Percentiles rank a stretch among this genome's conserved stretches.
Conservation (phyloP, 2,797 vertebrate genomes). For the Propithecus perrieri region DNA sequence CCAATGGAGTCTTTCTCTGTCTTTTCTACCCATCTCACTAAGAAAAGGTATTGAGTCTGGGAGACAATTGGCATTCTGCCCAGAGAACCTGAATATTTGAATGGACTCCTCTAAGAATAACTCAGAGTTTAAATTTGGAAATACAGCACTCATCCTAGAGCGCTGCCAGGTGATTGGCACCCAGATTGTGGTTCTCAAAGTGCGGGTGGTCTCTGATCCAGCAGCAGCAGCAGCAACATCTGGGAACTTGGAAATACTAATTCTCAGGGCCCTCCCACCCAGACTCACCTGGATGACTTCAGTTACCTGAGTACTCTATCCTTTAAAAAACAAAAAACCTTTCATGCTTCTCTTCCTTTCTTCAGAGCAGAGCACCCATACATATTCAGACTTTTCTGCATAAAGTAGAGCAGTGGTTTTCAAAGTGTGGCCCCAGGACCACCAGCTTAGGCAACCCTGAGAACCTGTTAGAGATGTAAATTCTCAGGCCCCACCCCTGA, state of each 20-base stretch:
- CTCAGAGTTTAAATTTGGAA: slow-evolving; percentile 32
- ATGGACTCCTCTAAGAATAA: slow-evolving; percentile 39
- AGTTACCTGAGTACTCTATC: not conserved
- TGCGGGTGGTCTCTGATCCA: not conserved
- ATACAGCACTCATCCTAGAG: not conserved
- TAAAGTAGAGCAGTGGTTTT: not conserved
- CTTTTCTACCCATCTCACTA: slow-evolving; percentile 12
- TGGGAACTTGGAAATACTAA: not conserved
- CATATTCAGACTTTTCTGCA: not conserved
- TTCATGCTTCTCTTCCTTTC: not conserved
- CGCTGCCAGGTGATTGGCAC: not conserved
- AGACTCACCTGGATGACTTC: not conserved
- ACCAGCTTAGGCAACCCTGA: not conserved
- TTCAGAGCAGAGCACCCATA: not conserved
- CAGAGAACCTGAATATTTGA: not conserved
- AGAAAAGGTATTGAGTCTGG: not conserved
- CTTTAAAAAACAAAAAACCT: not conserved
- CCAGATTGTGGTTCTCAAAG: not conserved
- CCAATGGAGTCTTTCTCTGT: not conserved
- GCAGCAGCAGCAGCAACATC: not conserved
- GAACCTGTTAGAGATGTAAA: not conserved
- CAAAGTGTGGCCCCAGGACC: not conserved
- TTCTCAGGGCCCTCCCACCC: not conserved
- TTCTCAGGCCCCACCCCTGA: not conserved
- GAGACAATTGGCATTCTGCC: slow-evolving; percentile 10